A percentile compares a stretch with the other conserved stretches of the same genome.
Evolutionary conservation across 1,140 invertebrate species (phyloP).

Genomic region (Spodoptera litura): DNA sequence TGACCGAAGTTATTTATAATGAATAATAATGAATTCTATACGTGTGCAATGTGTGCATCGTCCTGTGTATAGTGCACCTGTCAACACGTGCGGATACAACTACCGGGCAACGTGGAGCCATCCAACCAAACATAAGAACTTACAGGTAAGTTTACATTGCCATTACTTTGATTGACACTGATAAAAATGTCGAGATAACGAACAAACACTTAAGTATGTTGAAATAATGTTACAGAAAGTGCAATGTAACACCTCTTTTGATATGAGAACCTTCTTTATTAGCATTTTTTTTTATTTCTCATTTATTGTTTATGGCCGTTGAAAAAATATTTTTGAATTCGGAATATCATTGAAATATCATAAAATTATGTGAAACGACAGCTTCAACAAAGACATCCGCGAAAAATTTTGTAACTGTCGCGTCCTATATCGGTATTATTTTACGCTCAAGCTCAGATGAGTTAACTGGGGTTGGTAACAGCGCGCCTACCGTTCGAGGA

Average conservation of each 20-base stretch:
- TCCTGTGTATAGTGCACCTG: neutral
- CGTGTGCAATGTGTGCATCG: constrained; percentile 16
- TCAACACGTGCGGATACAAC: neutral
- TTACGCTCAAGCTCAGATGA: constrained; percentile 57
- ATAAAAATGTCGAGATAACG: constrained; percentile 3
- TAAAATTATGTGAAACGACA: constrained; percentile 43
- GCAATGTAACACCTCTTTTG: neutral
- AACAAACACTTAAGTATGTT: neutral
- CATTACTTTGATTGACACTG: neutral
- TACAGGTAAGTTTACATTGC: neutral
- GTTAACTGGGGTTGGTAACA: constrained; percentile 52
- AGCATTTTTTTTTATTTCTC: neutral
- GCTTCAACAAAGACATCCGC: constrained; percentile 15
- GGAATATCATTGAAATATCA: constrained; percentile 39
- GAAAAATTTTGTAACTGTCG: constrained; percentile 38
- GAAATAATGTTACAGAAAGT: neutral
- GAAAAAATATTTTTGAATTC: constrained; percentile 47
- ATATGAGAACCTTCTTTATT: neutral
- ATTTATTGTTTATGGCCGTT: neutral
- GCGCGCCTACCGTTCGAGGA: constrained; percentile 65
- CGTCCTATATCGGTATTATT: constrained; percentile 55
- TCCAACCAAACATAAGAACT: neutral
- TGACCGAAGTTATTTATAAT: constrained; percentile 1
- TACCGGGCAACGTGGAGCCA: neutral
- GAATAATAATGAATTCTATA: constrained; percentile 8